A percentile compares a stretch with the other conserved stretches of the same genome.
Conservation (phyloP, 2,113 vertebrate genomes). For the Ancistrus triradiatus region DNA sequence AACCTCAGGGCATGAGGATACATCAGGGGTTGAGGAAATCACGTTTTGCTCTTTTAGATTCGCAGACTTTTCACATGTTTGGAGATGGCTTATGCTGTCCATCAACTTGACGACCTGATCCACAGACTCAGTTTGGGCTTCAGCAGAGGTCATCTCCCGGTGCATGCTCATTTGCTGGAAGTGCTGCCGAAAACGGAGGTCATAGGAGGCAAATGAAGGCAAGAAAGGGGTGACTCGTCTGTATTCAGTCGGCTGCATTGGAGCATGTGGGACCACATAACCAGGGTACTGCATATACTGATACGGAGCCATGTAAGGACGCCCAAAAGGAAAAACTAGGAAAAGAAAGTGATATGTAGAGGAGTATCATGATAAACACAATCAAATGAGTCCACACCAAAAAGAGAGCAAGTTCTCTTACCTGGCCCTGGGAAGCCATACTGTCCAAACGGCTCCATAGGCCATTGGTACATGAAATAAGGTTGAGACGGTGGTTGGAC, state of each 20-base stretch:
- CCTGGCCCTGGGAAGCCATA: constrained; percentile 49
- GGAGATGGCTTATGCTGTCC: constrained; percentile 34
- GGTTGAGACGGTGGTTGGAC: constrained; percentile 55
- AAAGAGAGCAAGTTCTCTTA: constrained; percentile 2
- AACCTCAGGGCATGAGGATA: constrained; percentile 6
- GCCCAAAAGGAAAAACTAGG: constrained; percentile 37
- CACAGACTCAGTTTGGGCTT: constrained; percentile 52
- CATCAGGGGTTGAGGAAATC: constrained; percentile 36
- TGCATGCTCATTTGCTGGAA: constrained; percentile 37
- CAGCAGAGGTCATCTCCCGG: constrained; percentile 46
- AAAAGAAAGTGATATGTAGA: not conserved
- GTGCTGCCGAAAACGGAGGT: constrained; percentile 44
- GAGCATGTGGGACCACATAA: constrained; percentile 52
- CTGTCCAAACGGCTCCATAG: constrained; percentile 49
- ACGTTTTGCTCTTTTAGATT: constrained; percentile 20
- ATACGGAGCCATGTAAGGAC: constrained; percentile 49
- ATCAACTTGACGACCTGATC: constrained; percentile 44
- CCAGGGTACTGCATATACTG: constrained; percentile 55
- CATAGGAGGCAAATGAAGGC: constrained; percentile 30
- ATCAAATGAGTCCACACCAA: not conserved
- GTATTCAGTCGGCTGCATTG: constrained; percentile 52
- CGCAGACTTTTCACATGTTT: constrained; percentile 21
- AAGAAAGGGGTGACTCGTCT: constrained; percentile 41
- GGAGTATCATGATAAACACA: not conserved
- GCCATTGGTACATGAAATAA: constrained; percentile 54